These are phyloP conservation scores for Megaceryle alcyon DNA, from an alignment of 2,797 vertebrate genomes.

Conservation along the genomic window DNA sequence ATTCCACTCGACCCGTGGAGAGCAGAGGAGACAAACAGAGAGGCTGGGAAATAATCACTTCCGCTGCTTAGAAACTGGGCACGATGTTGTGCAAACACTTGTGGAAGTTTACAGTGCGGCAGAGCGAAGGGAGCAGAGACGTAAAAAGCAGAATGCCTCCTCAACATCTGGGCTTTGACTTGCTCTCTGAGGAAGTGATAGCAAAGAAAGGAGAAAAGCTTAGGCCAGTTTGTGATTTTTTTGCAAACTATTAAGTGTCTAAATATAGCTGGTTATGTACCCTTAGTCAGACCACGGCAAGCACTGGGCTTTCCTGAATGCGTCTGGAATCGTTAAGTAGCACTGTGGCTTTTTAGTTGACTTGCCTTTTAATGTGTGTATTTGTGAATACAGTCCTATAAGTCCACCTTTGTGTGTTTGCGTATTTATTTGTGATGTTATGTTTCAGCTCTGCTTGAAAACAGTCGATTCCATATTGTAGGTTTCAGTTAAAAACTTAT, in stretches of 20 bases:
- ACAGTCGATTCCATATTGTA: not conserved
- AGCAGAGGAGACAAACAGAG: not conserved
- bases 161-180: not conserved
- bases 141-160: not conserved
- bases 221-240: not conserved
- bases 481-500: not conserved
- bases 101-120: not conserved
- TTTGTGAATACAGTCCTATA: not conserved
- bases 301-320: not conserved
- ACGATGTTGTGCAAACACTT: not conserved
- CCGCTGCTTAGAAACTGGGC: not conserved
- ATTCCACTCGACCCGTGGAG: not conserved
- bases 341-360: not conserved
- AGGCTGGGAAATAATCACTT: not conserved
- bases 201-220: not conserved
- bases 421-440: not conserved
- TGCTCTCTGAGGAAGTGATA: not conserved
- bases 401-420: not conserved
- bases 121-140: rapidly evolving
- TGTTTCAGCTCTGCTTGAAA: not conserved
- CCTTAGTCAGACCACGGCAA: not conserved
- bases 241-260: not conserved
- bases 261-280: not conserved
- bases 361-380: not conserved
- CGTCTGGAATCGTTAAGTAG: not conserved